phyloP scores from a whole-genome alignment of 2,113 vertebrate genomes.

The Ifrita kowaldi region DNA sequence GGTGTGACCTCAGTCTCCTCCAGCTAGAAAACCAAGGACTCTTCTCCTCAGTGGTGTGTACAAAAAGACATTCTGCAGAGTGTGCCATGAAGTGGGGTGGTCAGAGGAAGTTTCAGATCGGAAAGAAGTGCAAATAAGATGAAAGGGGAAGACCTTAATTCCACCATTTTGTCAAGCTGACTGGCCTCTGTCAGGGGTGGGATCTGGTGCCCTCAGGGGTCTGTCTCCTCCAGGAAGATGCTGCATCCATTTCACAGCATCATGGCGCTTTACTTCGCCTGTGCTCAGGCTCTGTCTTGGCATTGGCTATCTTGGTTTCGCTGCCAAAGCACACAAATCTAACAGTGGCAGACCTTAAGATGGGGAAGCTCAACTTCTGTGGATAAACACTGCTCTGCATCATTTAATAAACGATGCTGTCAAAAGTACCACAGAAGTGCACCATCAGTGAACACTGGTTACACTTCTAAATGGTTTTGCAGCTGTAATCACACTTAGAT shows the following conservation, averaged over 20 bases:
- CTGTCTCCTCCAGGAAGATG: neutral
- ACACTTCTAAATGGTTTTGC: neutral
- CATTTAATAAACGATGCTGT: neutral
- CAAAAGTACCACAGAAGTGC: neutral
- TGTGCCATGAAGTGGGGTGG: neutral
- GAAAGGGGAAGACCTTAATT: neutral
- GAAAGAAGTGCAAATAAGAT: neutral
- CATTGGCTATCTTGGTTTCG: neutral
- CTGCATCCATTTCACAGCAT: neutral
- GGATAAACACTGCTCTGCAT: neutral
- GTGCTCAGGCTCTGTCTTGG: accelerated
- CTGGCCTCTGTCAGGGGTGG: neutral
- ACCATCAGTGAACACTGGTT: neutral
- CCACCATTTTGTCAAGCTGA: neutral
- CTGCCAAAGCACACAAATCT: neutral
- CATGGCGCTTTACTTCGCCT: accelerated
- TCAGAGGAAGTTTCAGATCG: neutral
- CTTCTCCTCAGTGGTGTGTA: neutral
- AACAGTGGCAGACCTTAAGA: accelerated
- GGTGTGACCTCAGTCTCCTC: neutral
- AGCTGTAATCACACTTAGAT: neutral
- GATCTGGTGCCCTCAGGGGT: neutral
- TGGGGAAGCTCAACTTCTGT: neutral
- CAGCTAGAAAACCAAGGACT: neutral
- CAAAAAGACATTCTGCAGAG: neutral